Base-by-base conservation (phyloP, 2,888 invertebrate species). In the Camptogramma bilineatum region DNA sequence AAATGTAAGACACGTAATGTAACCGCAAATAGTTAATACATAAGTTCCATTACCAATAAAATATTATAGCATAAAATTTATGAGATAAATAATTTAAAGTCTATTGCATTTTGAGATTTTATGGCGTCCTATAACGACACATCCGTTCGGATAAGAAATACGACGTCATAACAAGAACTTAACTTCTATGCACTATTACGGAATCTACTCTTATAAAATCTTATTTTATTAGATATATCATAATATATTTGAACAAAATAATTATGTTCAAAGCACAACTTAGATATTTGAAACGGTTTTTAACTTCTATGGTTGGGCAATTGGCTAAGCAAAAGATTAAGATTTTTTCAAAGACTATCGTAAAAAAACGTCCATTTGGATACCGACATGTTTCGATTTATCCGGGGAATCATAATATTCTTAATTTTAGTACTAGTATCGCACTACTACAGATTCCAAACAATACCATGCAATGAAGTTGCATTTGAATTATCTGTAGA, bases 51-150 rank as follows among this genome's bases (percentile, higher is more conserved):
- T 68, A 71, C 68, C 69, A 69, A 73, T 73, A 73, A 76, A 76
- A 71, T 72, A 75, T 73, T 68, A 68, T 64, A 61, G 68, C 65
- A 71, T 68, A 62, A 72, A 73, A 64, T 76, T 76, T 76, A 78
- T 70, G 73, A 72, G 71, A 69, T 59, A 68, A 63, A 70, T 73
- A 68, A 70, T 72, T 73, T 73, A 72, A 75, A 71, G 64, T 68
- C 67, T 73, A 75, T 74, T 73, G 73, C 72, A 71, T 76, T 73
- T 75, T 64, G 72, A 67, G 64, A 65, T 68, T 68, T 74, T 73
- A 76, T 73, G 62, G 70, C 69, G 72, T 71, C 68, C 62, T 70
- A 73, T 73, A 73, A 72, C 70, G 71, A 69, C 68, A 71, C 70
- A 73, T 76, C 72, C 76, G 72, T 71, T 76, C 56, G 64, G 66